A percentile compares a stretch with the other conserved stretches of the same genome.
Conservation (phyloP, 37 sponge, comb jelly and placozoan genomes). For the Petrosia ficiformis region DNA sequence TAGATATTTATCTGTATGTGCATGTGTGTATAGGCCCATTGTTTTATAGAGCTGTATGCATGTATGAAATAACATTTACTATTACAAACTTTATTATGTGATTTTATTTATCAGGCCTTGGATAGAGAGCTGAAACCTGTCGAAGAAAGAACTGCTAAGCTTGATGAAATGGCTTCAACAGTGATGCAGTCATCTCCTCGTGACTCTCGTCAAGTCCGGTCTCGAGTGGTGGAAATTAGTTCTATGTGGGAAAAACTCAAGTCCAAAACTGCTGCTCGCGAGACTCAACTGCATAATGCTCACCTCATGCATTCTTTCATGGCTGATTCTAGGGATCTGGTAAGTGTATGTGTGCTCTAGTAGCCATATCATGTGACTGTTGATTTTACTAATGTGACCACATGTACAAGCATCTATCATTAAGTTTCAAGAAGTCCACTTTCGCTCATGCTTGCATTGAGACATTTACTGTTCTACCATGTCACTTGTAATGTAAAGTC, state of each 20-base stretch:
- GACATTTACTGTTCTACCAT: too few relatives aligned
- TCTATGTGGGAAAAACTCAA: conserved; percentile 77
- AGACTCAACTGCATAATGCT: conserved; percentile 68
- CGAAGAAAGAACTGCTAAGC: conserved; percentile 69
- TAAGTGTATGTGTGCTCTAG: conserved; percentile 29
- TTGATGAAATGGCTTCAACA: conserved; percentile 46
- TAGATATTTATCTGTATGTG: too few relatives aligned
- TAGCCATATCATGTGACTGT: neutral
- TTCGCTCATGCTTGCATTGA: too few relatives aligned
- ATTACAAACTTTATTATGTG: too few relatives aligned
- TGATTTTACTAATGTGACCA: too few relatives aligned
- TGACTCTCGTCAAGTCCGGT: conserved; percentile 45
- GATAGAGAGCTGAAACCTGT: conserved; percentile 91
- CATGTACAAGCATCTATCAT: too few relatives aligned
- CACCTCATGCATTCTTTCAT: conserved; percentile 73
- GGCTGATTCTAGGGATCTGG: conserved; percentile 78
- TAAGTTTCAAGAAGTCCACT: too few relatives aligned
- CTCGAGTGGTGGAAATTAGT: conserved; percentile 59
- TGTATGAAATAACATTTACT: neutral
- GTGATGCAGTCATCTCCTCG: conserved; percentile 18
- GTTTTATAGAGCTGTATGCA: neutral
- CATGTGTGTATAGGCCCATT: too few relatives aligned
- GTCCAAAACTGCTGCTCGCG: conserved; percentile 52
- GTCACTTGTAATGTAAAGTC: too few relatives aligned
- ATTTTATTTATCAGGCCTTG: conserved; percentile 45